A percentile compares a stretch with the other conserved stretches of the same genome.
Conservation (phyloP, 2,113 vertebrate genomes). For the Phocoena phocoena region DNA sequence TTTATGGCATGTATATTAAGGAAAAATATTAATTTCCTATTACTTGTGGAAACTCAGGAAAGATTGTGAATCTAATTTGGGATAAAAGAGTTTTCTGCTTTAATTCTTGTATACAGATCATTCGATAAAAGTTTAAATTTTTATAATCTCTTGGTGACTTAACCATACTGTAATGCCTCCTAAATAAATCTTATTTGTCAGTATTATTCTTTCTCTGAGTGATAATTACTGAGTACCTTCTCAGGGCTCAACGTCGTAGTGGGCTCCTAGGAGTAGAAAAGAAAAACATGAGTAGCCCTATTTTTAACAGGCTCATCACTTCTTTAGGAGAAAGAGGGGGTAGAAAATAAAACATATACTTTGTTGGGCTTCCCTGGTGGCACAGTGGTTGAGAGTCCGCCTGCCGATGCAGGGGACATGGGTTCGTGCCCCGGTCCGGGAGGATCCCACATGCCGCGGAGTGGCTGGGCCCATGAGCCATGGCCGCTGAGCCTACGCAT, state of each 20-base stretch:
- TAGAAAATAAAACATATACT: neutral
- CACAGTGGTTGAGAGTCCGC: too few species aligned
- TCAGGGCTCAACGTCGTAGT: neutral
- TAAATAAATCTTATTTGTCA: neutral
- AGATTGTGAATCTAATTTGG: neutral
- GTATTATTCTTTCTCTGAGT: neutral
- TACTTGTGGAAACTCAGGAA: neutral
- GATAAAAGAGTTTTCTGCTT: neutral
- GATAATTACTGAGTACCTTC: neutral
- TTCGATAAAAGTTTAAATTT: neutral
- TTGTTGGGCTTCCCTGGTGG: too few species aligned
- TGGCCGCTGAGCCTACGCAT: too few species aligned
- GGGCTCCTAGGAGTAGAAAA: neutral
- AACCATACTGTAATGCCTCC: neutral
- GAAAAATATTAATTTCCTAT: neutral
- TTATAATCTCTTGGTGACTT: neutral
- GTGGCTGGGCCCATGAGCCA: too few species aligned
- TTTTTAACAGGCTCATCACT: neutral
- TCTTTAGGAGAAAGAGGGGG: neutral
- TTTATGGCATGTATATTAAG: neutral
- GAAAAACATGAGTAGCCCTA: neutral
- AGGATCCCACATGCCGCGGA: too few species aligned
- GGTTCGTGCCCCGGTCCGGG: too few species aligned
- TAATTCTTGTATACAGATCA: neutral
- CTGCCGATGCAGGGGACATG: too few species aligned